phyloP scores from a whole-genome alignment of 2,797 vertebrate genomes.

The Propithecus perrieri region DNA sequence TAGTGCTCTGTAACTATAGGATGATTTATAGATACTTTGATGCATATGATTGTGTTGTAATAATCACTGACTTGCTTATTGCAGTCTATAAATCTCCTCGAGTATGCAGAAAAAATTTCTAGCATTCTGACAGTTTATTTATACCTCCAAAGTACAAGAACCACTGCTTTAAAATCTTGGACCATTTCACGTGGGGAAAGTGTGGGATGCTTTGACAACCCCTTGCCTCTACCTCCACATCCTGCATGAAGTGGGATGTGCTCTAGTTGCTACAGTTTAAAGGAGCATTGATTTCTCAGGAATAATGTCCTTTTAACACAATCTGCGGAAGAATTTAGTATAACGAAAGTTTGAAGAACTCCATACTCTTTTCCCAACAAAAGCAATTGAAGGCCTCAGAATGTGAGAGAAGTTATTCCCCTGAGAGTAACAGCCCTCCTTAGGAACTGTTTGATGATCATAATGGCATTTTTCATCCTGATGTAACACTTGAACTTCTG shows the following conservation, averaged over 20 bases:
- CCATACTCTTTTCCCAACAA: neutral
- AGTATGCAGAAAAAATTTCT: neutral
- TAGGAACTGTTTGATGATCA: neutral
- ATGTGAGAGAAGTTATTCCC: neutral
- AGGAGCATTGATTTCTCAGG: neutral
- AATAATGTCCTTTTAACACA: neutral
- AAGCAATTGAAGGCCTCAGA: neutral
- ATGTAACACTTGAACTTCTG: neutral
- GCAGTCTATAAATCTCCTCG: neutral
- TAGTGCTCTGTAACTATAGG: fast-evolving
- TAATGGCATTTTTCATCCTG: neutral
- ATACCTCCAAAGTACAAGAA: neutral
- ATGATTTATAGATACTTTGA: neutral
- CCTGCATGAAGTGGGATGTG: neutral
- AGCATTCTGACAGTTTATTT: neutral
- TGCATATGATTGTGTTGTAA: neutral
- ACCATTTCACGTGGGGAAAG: neutral
- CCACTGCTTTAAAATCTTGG: neutral
- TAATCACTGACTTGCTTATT: neutral
- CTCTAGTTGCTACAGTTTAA: neutral
- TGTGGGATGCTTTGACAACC: neutral
- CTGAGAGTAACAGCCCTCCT: neutral
- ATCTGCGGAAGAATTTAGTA: neutral
- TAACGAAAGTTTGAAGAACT: neutral
- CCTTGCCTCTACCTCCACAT: neutral